These are phyloP conservation scores for Atta colombica DNA, from an alignment of 1,140 invertebrate genomes.

Conservation along the genomic window DNA sequence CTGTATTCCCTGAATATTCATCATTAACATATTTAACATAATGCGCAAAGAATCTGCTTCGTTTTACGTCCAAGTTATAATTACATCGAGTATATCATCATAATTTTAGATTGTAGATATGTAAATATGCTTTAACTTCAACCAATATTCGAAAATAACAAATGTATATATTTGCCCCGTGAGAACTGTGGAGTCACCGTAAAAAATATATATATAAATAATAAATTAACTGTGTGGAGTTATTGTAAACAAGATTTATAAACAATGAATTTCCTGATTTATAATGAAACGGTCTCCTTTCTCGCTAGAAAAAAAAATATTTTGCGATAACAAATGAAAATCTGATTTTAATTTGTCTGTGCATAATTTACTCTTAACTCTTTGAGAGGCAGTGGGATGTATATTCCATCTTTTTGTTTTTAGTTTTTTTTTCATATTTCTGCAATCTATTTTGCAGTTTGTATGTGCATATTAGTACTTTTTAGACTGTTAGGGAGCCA, in stretches of 20 bases:
- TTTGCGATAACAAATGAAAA: neutral
- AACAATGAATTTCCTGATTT: neutral
- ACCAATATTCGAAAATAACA: neutral
- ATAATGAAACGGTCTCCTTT: neutral
- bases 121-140: slow-evolving; percentile 1
- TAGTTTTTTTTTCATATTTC: too few relatives aligned
- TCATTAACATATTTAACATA: slow-evolving; percentile 39
- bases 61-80: slow-evolving; percentile 25
- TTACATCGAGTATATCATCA: slow-evolving; percentile 8
- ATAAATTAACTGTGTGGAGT: neutral
- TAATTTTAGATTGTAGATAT: slow-evolving; percentile 9
- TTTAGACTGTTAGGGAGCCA: too few relatives aligned
- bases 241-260: neutral
- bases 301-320: neutral
- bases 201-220: neutral
- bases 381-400: too few relatives aligned
- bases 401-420: too few relatives aligned
- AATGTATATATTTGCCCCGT: neutral
- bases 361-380: too few relatives aligned
- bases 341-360: neutral
- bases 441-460: too few relatives aligned
- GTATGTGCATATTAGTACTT: too few relatives aligned
- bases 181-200: neutral
- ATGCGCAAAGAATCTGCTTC: slow-evolving; percentile 7
- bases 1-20: slow-evolving; percentile 18